Conservation (phyloP, 2,888 invertebrate genomes). For the Cheilosia impressa region DNA sequence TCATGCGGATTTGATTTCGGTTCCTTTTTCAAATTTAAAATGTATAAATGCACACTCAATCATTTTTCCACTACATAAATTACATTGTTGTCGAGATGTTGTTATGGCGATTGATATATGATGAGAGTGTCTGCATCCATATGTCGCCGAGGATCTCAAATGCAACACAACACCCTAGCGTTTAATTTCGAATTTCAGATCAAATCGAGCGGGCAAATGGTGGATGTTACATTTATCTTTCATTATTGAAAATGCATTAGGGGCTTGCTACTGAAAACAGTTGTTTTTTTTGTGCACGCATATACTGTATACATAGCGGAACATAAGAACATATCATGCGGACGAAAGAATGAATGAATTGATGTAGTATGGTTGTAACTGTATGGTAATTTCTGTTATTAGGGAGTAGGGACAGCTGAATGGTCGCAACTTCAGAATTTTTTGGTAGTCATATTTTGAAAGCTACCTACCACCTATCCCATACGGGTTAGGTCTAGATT, state of each 20-base stretch:
- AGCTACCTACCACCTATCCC: too few species aligned
- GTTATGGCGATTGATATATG: constrained; percentile 68
- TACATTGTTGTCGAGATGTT: constrained; percentile 65
- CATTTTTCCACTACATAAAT: constrained; percentile 71
- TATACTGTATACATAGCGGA: too few species aligned
- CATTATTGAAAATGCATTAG: constrained; percentile 36
- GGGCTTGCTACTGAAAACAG: background rate
- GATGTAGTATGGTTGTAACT: too few species aligned
- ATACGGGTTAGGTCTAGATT: too few species aligned
- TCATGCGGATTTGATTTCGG: constrained; percentile 60
- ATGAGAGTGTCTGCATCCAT: constrained; percentile 49
- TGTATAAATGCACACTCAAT: constrained; percentile 43
- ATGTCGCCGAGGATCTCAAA: constrained; percentile 25
- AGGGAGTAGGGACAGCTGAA: too few species aligned
- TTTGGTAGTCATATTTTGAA: too few species aligned
- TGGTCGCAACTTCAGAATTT: too few species aligned
- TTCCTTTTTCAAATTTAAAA: constrained; percentile 61
- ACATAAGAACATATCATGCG: too few species aligned
- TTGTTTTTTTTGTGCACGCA: too few species aligned
- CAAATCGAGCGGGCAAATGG: constrained; percentile 21
- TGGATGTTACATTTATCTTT: constrained; percentile 35
- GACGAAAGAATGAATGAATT: too few species aligned
- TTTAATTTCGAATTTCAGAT: constrained; percentile 9
- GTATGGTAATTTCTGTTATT: too few species aligned
- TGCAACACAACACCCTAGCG: constrained; percentile 26